Evolutionary conservation across 37 sponge, comb jelly and placozoan species (phyloP).

Genomic region (Tethya wilhelma): DNA sequence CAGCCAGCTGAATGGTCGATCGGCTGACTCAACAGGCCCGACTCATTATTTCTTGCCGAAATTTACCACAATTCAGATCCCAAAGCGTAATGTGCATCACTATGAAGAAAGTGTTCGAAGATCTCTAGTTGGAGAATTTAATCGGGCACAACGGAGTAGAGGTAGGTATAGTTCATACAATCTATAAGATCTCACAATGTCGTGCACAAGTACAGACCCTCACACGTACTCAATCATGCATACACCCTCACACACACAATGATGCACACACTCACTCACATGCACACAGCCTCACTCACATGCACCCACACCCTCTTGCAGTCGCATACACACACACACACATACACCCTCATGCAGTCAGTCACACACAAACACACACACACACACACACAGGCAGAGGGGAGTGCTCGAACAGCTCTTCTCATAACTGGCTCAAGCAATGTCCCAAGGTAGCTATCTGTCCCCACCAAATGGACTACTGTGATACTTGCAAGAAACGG

Average conservation of each 20-base stretch:
- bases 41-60: slow-evolving; percentile 30
- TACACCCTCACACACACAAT: no score
- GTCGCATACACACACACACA: no score
- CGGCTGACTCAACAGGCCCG: slow-evolving; percentile 19
- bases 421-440: slow-evolving; percentile 41
- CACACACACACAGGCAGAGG: no score
- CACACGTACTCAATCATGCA: no score
- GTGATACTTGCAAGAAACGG: slow-evolving; percentile 17
- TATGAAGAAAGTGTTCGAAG: slow-evolving; percentile 36
- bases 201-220: no score
- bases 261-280: no score
- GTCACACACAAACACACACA: no score
- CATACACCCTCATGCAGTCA: no score
- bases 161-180: neutral
- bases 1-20: slow-evolving; percentile 44
- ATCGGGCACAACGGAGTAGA: neutral
- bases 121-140: slow-evolving; percentile 45
- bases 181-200: no score
- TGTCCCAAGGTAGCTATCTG: slow-evolving; percentile 13
- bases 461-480: slow-evolving; percentile 49
- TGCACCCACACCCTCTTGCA: no score
- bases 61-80: slow-evolving; percentile 38
- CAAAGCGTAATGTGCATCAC: neutral
- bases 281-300: no score
- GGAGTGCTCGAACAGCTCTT: slow-evolving; percentile 23